These are phyloP conservation scores for Chesias legatella DNA, from an alignment of 2,888 invertebrate species.

Conservation along the genomic window DNA sequence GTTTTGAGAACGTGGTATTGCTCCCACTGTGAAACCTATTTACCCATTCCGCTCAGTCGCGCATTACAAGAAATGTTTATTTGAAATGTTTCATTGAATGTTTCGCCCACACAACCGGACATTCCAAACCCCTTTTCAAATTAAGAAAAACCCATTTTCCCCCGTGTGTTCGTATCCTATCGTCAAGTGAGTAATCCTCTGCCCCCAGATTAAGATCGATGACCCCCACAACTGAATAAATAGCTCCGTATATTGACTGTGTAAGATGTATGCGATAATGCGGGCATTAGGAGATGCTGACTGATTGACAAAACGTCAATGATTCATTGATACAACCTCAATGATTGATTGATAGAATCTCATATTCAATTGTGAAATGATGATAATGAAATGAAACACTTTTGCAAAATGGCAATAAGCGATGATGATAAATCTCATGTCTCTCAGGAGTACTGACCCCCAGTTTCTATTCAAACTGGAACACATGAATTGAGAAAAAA, in stretches of 20 bases:
- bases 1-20: too few species aligned
- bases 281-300: constrained; percentile 8
- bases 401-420: too few species aligned
- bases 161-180: not conserved
- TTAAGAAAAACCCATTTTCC: constrained; percentile 16
- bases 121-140: constrained; percentile 1
- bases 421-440: too few species aligned
- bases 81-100: too few species aligned
- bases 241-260: constrained; percentile 44
- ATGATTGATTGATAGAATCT: not conserved
- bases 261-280: constrained; percentile 38
- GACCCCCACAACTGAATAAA: constrained; percentile 50
- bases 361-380: too few species aligned
- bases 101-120: not conserved
- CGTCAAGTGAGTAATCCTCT: constrained; percentile 21
- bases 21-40: too few species aligned
- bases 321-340: not conserved
- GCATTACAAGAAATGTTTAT: too few species aligned
- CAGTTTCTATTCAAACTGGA: too few species aligned
- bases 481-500: too few species aligned
- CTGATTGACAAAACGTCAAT: not conserved
- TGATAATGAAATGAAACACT: too few species aligned
- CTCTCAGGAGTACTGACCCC: too few species aligned
- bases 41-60: too few species aligned
- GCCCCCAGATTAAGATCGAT: constrained; percentile 60